These are phyloP conservation scores for Sesamia inferens DNA, from an alignment of 2,888 invertebrate species.

Conservation along the genomic window DNA sequence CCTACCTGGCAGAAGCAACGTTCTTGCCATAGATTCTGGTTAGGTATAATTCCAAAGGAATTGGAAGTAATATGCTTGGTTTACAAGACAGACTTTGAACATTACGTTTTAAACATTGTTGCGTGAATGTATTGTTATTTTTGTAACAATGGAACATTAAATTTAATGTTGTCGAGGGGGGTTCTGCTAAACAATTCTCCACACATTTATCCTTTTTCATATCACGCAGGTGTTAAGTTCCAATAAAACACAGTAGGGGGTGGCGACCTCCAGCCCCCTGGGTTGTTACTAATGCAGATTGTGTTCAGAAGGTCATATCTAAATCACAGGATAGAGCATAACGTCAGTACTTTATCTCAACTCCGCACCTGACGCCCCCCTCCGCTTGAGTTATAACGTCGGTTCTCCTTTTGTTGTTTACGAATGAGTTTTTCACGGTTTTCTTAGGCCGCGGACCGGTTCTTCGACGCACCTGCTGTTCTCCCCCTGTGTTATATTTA, in stretches of 20 bases:
- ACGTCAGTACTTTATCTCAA: constrained; percentile 86
- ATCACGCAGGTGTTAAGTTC: constrained; percentile 75
- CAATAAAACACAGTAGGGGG: constrained; percentile 69
- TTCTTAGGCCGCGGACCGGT: constrained; percentile 76
- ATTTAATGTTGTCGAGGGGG: constrained; percentile 32
- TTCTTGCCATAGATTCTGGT: constrained; percentile 22
- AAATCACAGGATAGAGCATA: constrained; percentile 86
- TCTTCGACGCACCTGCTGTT: constrained; percentile 85
- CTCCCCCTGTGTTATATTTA: constrained; percentile 78
- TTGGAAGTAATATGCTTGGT: neutral
- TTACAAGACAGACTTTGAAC: constrained; percentile 1
- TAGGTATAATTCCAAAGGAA: constrained; percentile 11
- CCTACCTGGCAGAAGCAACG: constrained; percentile 33
- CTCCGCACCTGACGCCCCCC: constrained; percentile 82
- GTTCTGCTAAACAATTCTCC: constrained; percentile 35
- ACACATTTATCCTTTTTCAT: constrained; percentile 63
- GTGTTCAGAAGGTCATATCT: constrained; percentile 87
- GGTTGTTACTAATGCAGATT: constrained; percentile 85
- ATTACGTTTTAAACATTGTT: constrained; percentile 1
- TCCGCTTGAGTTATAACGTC: constrained; percentile 79
- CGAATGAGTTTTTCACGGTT: constrained; percentile 87
- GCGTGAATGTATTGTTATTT: constrained; percentile 26
- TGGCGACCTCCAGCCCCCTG: constrained; percentile 60
- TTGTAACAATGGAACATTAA: constrained; percentile 39
- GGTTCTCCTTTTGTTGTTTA: constrained; percentile 86